These are phyloP conservation scores for Panulirus ornatus DNA, from an alignment of 1,140 invertebrate genomes.

Conservation along the genomic window DNA sequence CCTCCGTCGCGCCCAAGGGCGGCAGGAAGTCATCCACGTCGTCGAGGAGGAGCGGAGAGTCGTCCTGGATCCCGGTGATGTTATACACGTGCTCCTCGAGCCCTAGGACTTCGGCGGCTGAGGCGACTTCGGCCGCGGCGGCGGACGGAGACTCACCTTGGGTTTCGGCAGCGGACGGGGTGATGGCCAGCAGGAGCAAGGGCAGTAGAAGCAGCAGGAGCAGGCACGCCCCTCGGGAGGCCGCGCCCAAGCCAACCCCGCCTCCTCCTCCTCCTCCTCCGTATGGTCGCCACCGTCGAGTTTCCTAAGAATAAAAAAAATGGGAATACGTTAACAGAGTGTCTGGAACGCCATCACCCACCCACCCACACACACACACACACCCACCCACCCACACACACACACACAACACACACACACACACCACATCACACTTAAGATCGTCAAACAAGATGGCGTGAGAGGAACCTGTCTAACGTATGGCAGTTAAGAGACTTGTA, in stretches of 20 bases:
- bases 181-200: background rate
- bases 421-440: too few relatives aligned
- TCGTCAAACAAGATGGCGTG: background rate
- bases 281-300: background rate
- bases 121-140: background rate
- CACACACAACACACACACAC: too few relatives aligned
- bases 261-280: background rate
- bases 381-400: too few relatives aligned
- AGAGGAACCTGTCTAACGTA: background rate
- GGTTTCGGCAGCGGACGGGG: background rate
- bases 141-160: constrained; percentile 43
- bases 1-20: background rate
- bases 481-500: background rate
- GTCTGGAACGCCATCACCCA: background rate
- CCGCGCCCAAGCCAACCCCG: background rate
- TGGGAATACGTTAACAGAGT: background rate
- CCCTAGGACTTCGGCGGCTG: background rate
- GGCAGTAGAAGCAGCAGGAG: background rate
- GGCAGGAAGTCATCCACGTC: constrained; percentile 19
- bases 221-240: background rate
- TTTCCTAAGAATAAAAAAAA: constrained; percentile 1
- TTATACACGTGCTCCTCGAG: constrained; percentile 14
- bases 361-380: too few relatives aligned
- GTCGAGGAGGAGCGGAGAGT: constrained; percentile 12
- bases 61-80: background rate